Evolutionary conservation across 2,113 vertebrate species (phyloP), one percentile per base, ranked within the genome.

Genomic region (Garra rufa): DNA sequence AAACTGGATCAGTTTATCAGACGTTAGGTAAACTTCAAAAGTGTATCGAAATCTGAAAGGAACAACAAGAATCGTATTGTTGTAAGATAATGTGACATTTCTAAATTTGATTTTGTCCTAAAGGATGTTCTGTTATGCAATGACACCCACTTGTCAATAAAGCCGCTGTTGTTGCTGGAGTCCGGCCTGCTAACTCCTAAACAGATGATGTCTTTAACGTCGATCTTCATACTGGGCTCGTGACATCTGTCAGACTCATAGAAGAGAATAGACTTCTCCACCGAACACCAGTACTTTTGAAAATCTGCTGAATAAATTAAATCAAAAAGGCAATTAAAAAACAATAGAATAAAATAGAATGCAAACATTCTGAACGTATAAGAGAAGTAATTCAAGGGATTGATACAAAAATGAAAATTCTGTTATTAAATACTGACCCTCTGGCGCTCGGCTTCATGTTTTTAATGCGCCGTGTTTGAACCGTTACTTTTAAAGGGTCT

Each of bases 1-100:
- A 88, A 99, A 96, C 87, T 96, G 96, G 85, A 96, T 92, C n/a
- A 98, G 91, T 87, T 97, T 97, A 17, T 97, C 97, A 2, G 95
- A 95, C 0, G 89, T 92, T 52, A 99, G 87, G 88, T 96, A 97
- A 81, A 99, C 91, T 90, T 99, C 98, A 0, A 99, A 96, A 52
- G 95, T 97, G 93, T 96, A 99, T 8, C 92, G 95, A 76, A 97
- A 96, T 92, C 98, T 99, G 88, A 5, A 44, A 26, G 6, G 14
- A 75, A 38, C 21, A 41, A 17, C n/a, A 41, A 43, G 17, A 83
- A 50, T 14, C 46, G 28, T 9, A 55, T 43, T 30, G 13, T 78
- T 28, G 3, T 21, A 30, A 48, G 34, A 57, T 4, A 17, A 19
- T 43, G 6, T 74, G 28, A 14, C 21, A 17, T 30, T 59, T 52